Percentiles rank a stretch among this genome's conserved stretches.
These are phyloP conservation scores for Parazoanthus swiftii DNA, from an alignment of 92 coral and sea anemone species.

Conservation along the genomic window DNA sequence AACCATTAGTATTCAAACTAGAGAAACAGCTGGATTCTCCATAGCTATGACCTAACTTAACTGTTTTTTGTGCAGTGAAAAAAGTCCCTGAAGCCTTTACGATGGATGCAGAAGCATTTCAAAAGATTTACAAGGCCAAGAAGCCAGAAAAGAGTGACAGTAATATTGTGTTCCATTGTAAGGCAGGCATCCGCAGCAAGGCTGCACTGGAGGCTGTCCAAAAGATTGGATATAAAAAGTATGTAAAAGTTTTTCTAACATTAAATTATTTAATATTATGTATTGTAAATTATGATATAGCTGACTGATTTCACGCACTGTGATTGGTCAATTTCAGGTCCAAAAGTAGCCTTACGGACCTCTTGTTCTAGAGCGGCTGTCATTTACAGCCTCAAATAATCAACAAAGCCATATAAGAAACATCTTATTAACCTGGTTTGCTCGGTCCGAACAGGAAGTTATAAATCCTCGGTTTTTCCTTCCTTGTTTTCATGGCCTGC, in stretches of 20 bases:
- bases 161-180: conserved; percentile 67
- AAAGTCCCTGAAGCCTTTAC: conserved; percentile 68
- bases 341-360: no score
- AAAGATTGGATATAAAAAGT: conserved; percentile 58
- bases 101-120: conserved; percentile 52
- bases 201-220: conserved; percentile 52
- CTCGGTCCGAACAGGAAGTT: no score
- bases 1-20: not conserved
- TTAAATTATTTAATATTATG: no score
- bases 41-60: not conserved
- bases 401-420: no score
- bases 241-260: conserved; percentile 7
- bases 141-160: conserved; percentile 59
- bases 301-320: no score
- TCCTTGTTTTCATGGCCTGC: no score
- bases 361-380: no score
- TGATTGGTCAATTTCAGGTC: no score
- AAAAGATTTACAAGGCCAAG: conserved; percentile 48
- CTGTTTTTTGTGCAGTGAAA: conserved; percentile 32
- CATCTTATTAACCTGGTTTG: no score
- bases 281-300: no score
- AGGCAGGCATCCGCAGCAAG: conserved; percentile 69
- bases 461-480: no score
- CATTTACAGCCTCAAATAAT: no score
- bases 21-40: not conserved